Percentiles rank a stretch among this genome's conserved stretches.
Conservation (phyloP, 1,140 invertebrate genomes). For the Ostrea edulis region DNA sequence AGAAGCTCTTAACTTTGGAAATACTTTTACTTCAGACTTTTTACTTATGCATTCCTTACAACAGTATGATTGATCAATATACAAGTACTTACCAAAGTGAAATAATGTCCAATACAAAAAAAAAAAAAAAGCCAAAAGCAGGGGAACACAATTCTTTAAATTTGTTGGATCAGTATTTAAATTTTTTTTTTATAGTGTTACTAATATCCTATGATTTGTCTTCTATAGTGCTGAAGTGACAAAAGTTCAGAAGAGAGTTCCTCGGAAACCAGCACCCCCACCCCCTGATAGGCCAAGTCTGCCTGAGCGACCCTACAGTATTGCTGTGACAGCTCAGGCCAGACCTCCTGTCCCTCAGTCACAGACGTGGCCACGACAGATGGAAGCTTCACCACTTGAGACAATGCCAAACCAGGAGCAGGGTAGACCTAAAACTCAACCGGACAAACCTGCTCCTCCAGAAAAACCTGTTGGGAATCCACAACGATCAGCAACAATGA, state of each 20-base stretch:
- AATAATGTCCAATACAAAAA: too few relatives aligned
- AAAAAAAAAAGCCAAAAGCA: too few relatives aligned
- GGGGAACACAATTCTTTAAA: too few relatives aligned
- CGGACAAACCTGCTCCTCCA: conserved; percentile 58
- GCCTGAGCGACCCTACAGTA: conserved; percentile 64
- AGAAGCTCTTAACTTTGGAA: too few relatives aligned
- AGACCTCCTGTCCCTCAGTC: conserved; percentile 51
- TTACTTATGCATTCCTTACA: too few relatives aligned
- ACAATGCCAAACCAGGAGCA: conserved; percentile 27
- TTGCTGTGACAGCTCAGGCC: conserved; percentile 69
- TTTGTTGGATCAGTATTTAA: too few relatives aligned
- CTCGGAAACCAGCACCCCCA: conserved; percentile 72
- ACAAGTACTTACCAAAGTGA: too few relatives aligned
- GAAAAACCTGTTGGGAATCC: conserved; percentile 54
- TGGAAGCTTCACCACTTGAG: conserved; percentile 50
- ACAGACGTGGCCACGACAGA: conserved; percentile 69
- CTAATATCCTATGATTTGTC: conserved; percentile 38
- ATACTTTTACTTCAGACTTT: too few relatives aligned
- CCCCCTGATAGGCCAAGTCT: conserved; percentile 64
- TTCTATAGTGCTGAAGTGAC: conserved; percentile 63
- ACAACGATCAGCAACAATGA: conserved; percentile 53
- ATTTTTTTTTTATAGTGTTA: not conserved
- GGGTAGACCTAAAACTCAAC: conserved; percentile 58
- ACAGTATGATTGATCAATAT: too few relatives aligned
- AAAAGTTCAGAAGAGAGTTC: conserved; percentile 62